Percentiles rank a stretch among this genome's conserved stretches.
Evolutionary conservation across 2,888 invertebrate genomes (phyloP).

Genomic region (Caenorhabditis sp.): DNA sequence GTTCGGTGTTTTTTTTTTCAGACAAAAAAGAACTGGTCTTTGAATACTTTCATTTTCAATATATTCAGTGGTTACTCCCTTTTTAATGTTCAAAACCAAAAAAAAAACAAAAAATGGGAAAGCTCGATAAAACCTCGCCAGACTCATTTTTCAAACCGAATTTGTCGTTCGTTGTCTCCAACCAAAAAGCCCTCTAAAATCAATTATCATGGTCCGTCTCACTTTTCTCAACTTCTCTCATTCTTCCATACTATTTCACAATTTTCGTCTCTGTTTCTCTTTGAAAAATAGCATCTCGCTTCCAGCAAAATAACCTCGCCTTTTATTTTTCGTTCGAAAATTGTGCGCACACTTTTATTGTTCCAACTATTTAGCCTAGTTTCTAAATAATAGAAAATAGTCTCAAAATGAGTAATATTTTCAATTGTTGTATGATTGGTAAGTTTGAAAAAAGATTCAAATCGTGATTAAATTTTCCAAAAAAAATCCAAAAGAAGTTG

Average conservation of each 20-base stretch:
- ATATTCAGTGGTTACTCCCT: no score
- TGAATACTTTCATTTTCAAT: no score
- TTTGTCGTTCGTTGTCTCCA: background rate
- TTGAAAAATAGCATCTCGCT: constrained; percentile 2
- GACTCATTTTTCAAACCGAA: background rate
- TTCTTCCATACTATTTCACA: constrained; percentile 2
- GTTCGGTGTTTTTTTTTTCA: no score
- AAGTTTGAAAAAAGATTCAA: constrained; percentile 10
- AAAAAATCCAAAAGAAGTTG: no score
- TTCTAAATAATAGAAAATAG: background rate
- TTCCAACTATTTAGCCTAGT: constrained; percentile 15
- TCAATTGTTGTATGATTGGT: constrained; percentile 33
- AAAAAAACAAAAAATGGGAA: background rate
- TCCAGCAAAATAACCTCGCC: background rate
- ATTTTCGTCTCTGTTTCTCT: constrained; percentile 7
- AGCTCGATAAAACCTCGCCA: background rate
- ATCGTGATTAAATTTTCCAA: no score
- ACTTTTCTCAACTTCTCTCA: constrained; percentile 1
- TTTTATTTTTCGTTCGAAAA: constrained; percentile 2
- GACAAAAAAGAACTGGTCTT: no score
- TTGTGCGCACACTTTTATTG: constrained; percentile 1
- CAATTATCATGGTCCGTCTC: constrained; percentile 26
- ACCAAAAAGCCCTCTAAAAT: constrained; percentile 14
- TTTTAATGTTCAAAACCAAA: no score
- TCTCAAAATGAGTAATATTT: background rate